Percentiles rank a stretch among this genome's conserved stretches.
phyloP scores from a whole-genome alignment of 2,113 vertebrate species.

The Helogale parvula region DNA sequence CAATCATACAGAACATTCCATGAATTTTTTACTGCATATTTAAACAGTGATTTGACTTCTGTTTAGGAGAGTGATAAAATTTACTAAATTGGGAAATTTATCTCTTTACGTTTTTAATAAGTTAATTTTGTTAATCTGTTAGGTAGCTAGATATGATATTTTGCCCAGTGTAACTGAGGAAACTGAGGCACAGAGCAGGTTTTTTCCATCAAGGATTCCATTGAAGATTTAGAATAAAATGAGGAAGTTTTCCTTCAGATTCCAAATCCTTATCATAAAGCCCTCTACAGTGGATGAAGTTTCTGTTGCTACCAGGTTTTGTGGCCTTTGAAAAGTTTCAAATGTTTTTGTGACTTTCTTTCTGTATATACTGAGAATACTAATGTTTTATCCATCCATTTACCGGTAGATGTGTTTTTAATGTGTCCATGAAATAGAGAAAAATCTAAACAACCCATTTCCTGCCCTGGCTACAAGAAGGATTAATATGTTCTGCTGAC shows the following conservation, averaged over 20 bases:
- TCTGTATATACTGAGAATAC: neutral
- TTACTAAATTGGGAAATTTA: neutral
- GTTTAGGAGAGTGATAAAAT: neutral
- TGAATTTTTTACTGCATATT: neutral
- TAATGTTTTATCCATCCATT: neutral
- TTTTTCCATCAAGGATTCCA: neutral
- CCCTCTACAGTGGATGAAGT: neutral
- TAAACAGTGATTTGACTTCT: neutral
- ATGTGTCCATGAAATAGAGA: neutral
- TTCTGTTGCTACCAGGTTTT: neutral
- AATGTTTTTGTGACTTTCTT: neutral
- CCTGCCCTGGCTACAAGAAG: neutral
- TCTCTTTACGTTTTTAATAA: neutral
- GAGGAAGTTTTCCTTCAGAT: accelerated
- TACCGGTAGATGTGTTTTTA: neutral
- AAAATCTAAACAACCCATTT: neutral
- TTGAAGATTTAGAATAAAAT: neutral
- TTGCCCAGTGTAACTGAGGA: neutral
- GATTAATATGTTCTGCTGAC: neutral
- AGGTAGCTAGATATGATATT: neutral
- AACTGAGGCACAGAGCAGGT: neutral
- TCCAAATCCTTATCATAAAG: neutral
- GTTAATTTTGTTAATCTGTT: neutral
- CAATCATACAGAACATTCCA: neutral
- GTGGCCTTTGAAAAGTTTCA: neutral